Evolutionary conservation across 2,113 vertebrate genomes (phyloP), one percentile per base, ranked within the genome.

Genomic region (Thryonomys swinderianus): DNA sequence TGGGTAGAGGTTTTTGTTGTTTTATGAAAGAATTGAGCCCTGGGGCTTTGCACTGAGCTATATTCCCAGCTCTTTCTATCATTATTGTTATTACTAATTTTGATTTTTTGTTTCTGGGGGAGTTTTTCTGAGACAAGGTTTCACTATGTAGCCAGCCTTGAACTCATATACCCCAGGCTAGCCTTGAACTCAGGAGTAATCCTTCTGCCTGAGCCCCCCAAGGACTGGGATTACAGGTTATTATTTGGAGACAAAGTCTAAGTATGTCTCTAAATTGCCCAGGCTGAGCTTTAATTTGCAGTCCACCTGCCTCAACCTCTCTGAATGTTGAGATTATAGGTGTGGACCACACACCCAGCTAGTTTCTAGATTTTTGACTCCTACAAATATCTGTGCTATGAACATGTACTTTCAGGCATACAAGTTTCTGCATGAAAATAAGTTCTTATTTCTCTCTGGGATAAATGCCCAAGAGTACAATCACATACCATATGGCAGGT

Each of bases 401-500:
- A 94, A 61, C 69, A 74, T 17, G 76, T 83, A 92, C n/a, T 14
- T 62, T 85, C 80, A 80, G 48, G 86, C 80, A 21, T 71, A 71
- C 23, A 90, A 32, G 37, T 85, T 93, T 89, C 80, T 45, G 5
- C 55, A 11, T 67, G 62, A 91, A 93, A 95, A 61, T 53, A 61
- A 83, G 64, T 93, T 91, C 78, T 71, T n/a, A 20, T 82, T 91
- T 69, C 45, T 69, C 45, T 69, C 71, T 93, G 85, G 74, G 69
- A 84, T 57, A 78, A 42, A 71, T 93, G 81, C 84, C 84, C 42
- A 84, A 61, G 86, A 92, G 83, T 64, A 61, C 76, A 91, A 10
- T 57, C 40, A n/a, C 88, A 55, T 86, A 21, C 80, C 93, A 74
- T 85, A 69, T 91, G 90, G 37, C 64, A 40, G 87, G 37, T 71